Evolutionary conservation across 2,113 vertebrate genomes (phyloP).

Genomic region (Epinephelus lanceolatus): DNA sequence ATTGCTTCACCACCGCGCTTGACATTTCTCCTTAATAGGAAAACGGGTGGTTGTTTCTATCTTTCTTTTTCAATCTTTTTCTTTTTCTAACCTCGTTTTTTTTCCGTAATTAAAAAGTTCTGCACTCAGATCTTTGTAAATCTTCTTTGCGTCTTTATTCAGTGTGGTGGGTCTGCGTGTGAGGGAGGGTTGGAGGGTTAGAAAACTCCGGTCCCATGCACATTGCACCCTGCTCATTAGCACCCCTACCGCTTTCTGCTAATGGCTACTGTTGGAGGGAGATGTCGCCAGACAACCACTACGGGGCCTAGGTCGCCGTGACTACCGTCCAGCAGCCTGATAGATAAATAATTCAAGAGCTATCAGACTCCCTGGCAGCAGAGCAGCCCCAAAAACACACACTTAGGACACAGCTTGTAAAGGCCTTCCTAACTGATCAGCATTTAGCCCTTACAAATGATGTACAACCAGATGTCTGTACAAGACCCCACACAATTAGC

Average conservation of each 20-base stretch:
- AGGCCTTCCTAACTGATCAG: conserved; percentile 71
- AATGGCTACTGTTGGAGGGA: conserved; percentile 74
- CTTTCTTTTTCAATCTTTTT: conserved; percentile 77
- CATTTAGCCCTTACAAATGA: conserved; percentile 78
- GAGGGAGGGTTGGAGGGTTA: conserved; percentile 60
- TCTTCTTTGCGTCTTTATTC: conserved; percentile 64
- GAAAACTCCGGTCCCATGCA: conserved; percentile 52
- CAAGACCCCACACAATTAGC: conserved; percentile 75
- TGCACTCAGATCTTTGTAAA: conserved; percentile 82
- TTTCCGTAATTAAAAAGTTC: conserved; percentile 87
- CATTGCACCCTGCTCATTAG: conserved; percentile 64
- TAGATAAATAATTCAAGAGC: conserved; percentile 85
- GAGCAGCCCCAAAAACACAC: conserved; percentile 76
- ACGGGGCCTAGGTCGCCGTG: conserved; percentile 74
- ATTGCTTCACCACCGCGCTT: conserved; percentile 84
- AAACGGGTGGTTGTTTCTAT: conserved; percentile 84
- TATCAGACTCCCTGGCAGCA: conserved; percentile 82
- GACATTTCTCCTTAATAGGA: conserved; percentile 89
- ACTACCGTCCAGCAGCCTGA: conserved; percentile 76
- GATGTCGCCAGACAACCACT: conserved; percentile 78
- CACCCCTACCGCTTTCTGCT: conserved; percentile 64
- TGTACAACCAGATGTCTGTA: conserved; percentile 73
- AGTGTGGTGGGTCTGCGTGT: conserved; percentile 49
- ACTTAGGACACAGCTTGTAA: conserved; percentile 70
- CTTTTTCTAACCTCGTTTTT: conserved; percentile 71